Evolutionary conservation across 1,140 invertebrate species (phyloP).

Genomic region (Rhizoglyphus robini): DNA sequence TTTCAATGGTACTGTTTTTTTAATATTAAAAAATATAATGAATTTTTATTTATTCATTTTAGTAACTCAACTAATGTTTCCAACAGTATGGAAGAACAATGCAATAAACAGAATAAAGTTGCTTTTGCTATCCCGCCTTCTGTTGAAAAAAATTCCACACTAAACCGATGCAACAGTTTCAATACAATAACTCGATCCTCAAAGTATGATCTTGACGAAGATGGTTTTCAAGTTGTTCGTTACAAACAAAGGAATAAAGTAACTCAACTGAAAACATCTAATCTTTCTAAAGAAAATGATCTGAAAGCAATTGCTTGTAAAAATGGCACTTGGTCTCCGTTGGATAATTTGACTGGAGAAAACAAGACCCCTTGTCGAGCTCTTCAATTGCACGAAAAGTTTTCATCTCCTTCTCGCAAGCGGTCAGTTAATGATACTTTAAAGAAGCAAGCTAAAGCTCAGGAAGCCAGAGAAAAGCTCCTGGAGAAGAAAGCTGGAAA

Average conservation of each 20-base stretch:
- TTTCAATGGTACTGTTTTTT: too few relatives aligned
- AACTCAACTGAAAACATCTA: conserved; percentile 19
- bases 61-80: too few relatives aligned
- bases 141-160: too few relatives aligned
- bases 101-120: too few relatives aligned
- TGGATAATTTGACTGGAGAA: conserved; percentile 4
- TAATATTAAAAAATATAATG: too few relatives aligned
- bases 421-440: conserved; percentile 52
- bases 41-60: too few relatives aligned
- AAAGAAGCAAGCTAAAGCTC: conserved; percentile 56
- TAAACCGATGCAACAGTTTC: conserved; percentile 5
- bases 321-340: background rate
- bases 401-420: conserved; percentile 74
- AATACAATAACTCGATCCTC: background rate
- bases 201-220: background rate
- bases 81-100: too few relatives aligned
- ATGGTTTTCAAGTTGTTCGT: conserved; percentile 16
- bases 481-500: conserved; percentile 69
- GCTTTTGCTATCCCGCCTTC: too few relatives aligned
- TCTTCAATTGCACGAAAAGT: conserved; percentile 76
- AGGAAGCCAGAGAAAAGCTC: conserved; percentile 50
- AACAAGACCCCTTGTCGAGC: conserved; percentile 66
- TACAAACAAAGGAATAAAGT: conserved; percentile 19
- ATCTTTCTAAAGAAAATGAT: background rate
- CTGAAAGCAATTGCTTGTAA: background rate